Evolutionary conservation across 1,140 invertebrate genomes (phyloP), one percentile per base, ranked within the genome.

Genomic region (Drosophila lacertosa): DNA sequence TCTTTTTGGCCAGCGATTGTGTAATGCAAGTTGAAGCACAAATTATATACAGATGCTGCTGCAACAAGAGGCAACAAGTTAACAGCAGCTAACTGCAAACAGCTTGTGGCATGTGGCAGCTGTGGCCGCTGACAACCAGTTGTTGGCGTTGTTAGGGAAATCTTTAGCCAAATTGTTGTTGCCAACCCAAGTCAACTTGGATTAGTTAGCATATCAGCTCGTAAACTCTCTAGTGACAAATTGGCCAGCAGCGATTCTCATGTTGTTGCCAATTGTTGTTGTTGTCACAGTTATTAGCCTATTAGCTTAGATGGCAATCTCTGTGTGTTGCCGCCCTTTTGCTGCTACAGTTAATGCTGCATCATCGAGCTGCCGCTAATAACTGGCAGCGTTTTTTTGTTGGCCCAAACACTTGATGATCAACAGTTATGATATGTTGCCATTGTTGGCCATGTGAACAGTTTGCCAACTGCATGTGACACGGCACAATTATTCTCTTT

Each of bases 351-450:
- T 16, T 22, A 9, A 9, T 39, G 51, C 51, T 39, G 53, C 22
- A 10, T 26, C 37, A 55, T 54, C n/a, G 4, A 20, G 29, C 26
- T 32, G 26, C 33, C 29, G 37, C 9, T 55, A 40, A 55, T 55
- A 39, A 40, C 53, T 20, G 16, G n/a, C 26, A 32, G 13, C n/a
- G n/a, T n/a, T n/a, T n/a, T n/a, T n/a, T n/a, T n/a, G n/a, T 58
- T 35, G 55, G 53, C 53, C 37, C 20, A 48, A 63, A 22, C 37
- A 47, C 29, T 33, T 82, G 80, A 68, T 77, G 80, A 84, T 84
- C 68, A 76, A 51, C 81, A 71, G 81, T 84, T 86, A 81, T 84
- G 81, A 84, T 84, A 86, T 77, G 58, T 77, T 83, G 66, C 74
- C 74, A 82, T 84, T 81, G 78, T 81, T 81, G 44, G 63, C 48